Evolutionary conservation across 2,888 invertebrate genomes (phyloP).

Genomic region (Nowickia ferox): DNA sequence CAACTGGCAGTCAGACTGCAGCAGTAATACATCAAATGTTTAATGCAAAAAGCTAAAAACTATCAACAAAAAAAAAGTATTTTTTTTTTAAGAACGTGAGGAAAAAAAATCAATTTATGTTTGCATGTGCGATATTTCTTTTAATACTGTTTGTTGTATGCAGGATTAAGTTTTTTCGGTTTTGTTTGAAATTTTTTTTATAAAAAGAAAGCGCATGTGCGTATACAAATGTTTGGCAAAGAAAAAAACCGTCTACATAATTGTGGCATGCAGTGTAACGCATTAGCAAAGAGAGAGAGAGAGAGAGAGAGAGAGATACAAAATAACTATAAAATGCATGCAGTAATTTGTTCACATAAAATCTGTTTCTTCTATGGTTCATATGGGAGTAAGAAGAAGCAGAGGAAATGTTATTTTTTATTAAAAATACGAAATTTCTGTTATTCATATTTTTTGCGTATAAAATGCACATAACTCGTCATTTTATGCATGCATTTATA

Average conservation of each 20-base stretch:
- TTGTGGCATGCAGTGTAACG: conserved; percentile 33
- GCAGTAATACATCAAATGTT: conserved; percentile 71
- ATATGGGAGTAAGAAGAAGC: neutral
- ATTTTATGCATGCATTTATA: conserved; percentile 18
- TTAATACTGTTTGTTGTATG: conserved; percentile 25
- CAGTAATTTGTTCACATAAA: conserved; percentile 34
- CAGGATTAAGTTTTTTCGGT: neutral
- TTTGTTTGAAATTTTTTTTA: conserved; percentile 26
- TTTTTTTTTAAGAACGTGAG: neutral
- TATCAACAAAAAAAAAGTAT: conserved; percentile 13
- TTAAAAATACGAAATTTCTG: conserved; percentile 40
- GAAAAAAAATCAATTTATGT: conserved; percentile 53
- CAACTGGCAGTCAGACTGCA: conserved; percentile 64
- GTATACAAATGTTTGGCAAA: conserved; percentile 44
- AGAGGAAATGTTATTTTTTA: conserved; percentile 8
- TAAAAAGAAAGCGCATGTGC: conserved; percentile 62
- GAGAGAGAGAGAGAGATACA: neutral
- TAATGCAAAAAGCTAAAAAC: conserved; percentile 47
- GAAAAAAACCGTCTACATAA: conserved; percentile 1
- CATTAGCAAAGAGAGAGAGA: neutral
- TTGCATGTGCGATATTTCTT: conserved; percentile 51
- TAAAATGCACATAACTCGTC: conserved; percentile 57
- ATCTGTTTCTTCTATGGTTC: conserved; percentile 9
- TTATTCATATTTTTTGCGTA: conserved; percentile 28
- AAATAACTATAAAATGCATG: conserved; percentile 52